These are phyloP conservation scores for Monarcha castaneiventris DNA, from an alignment of 2,113 vertebrate species.

Conservation along the genomic window DNA sequence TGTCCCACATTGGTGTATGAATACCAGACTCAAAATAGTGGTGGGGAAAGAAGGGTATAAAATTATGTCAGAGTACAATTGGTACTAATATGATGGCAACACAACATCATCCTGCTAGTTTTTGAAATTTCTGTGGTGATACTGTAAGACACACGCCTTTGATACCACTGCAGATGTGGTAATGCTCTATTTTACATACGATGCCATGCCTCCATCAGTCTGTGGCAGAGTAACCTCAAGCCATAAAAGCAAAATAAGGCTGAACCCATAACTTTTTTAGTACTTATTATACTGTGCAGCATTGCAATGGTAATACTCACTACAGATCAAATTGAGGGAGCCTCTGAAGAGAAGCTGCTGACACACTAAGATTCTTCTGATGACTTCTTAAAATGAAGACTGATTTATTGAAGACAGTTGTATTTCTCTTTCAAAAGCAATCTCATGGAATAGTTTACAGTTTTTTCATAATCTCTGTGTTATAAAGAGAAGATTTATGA, in stretches of 20 bases:
- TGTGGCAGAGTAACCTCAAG: not conserved
- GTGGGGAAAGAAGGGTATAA: conserved; percentile 41
- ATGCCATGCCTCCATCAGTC: not conserved
- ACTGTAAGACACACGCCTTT: conserved; percentile 8
- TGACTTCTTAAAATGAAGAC: not conserved
- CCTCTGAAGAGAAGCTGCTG: not conserved
- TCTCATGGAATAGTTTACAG: not conserved
- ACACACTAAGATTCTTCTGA: not conserved
- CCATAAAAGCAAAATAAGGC: not conserved
- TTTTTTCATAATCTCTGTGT: not conserved
- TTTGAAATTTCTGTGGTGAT: conserved; percentile 14
- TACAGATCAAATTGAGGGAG: not conserved
- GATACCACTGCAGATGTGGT: conserved; percentile 12
- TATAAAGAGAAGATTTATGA: not conserved
- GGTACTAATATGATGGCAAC: conserved; percentile 38
- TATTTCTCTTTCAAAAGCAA: not conserved
- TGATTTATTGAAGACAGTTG: not conserved
- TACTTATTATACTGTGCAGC: not conserved
- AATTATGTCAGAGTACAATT: conserved; percentile 67
- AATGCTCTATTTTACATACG: not conserved
- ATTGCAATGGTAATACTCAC: not conserved
- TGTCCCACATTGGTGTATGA: conserved; percentile 69
- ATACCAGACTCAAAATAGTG: conserved; percentile 56
- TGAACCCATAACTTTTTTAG: not conserved
- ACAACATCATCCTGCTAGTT: not conserved